Base-by-base conservation (phyloP, 2,113 vertebrate species). In the Pollachius pollachius region DNA sequence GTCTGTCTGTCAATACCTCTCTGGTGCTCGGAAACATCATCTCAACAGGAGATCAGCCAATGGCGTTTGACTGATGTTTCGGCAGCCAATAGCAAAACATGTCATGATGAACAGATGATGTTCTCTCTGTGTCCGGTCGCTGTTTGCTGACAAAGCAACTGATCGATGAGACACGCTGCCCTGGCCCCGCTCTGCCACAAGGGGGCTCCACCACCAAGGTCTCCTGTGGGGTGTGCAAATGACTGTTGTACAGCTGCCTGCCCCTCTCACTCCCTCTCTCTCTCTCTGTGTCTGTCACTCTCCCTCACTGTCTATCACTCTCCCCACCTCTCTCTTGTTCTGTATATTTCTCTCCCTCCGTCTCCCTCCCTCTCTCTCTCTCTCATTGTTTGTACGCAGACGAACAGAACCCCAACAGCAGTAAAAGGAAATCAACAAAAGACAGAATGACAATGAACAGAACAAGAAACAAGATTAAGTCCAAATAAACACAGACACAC, bases 151-250 rank as follows among this genome's bases (percentile, higher is more conserved):
- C 76, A 75, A 82, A 84, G 81, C 74, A 6, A 0, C 16, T 23
- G 62, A 23, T 70, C 16, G 18, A 18, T 64, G 27, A 58, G 58
- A 76, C 21, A 23, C 0, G n/a, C 48, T 76, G 79, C 37, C 11
- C n/a, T 80, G 65, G 56, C 74, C 1, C 1, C 54, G 15, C 78
- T 18, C 64, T 21, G 70, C 86, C 89, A 90, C 83, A 64, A 54
- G 87, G 67, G 83, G 89, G 84, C 89, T 77, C 85, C 79, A 68
- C 4, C 57, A n/a, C 67, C 79, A 62, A 1, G 15, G 19, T 71
- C 60, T 63, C 34, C 2, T 5, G 23, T 61, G 41, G 62, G 64
- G 30, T 70, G n/a, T 19, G 76, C n/a, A 62, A 25, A 65, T 60
- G 27, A 37, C 15, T 34, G 15, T 58, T 37, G 30, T 30, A 30